Conservation (phyloP, 1,140 invertebrate species). For the Drosophila baimaii region DNA sequence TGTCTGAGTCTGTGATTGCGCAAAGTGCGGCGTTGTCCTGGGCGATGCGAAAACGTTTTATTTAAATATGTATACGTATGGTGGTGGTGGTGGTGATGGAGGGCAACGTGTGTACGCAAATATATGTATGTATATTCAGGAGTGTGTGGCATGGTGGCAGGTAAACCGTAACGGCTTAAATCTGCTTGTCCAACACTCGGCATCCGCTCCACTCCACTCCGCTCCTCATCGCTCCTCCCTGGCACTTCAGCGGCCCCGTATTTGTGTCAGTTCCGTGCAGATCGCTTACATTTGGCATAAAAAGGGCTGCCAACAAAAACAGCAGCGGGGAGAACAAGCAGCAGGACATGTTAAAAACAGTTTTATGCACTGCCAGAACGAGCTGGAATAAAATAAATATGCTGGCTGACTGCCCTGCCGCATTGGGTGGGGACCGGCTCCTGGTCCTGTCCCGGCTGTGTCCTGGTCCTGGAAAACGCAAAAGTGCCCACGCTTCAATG, state of each 20-base stretch:
- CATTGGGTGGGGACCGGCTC: slow-evolving; percentile 19
- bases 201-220: slow-evolving; percentile 3
- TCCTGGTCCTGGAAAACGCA: slow-evolving; percentile 61
- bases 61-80: slow-evolving; percentile 61
- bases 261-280: slow-evolving; percentile 69
- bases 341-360: slow-evolving; percentile 71
- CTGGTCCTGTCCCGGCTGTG: slow-evolving; percentile 1
- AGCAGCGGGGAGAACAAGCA: slow-evolving; percentile 38
- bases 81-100: too few species aligned
- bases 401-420: slow-evolving; percentile 41
- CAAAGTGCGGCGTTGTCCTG: slow-evolving; percentile 77
- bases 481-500: slow-evolving; percentile 77
- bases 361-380: slow-evolving; percentile 76
- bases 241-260: slow-evolving; percentile 43
- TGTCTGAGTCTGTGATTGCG: slow-evolving; percentile 62
- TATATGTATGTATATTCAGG: slow-evolving; percentile 29
- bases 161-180: slow-evolving; percentile 81
- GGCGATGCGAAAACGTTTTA: slow-evolving; percentile 72
- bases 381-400: slow-evolving; percentile 80
- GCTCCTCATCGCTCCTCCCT: slow-evolving; percentile 15
- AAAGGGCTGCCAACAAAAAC: slow-evolving; percentile 60
- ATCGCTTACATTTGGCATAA: slow-evolving; percentile 82
- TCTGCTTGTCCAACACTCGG: slow-evolving; percentile 67
- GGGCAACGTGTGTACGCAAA: slow-evolving; percentile 24
- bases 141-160: slow-evolving; percentile 51